A percentile compares a stretch with the other conserved stretches of the same genome.
Conservation (phyloP, 2,888 invertebrate genomes). For the Standfussiana lucernea region DNA sequence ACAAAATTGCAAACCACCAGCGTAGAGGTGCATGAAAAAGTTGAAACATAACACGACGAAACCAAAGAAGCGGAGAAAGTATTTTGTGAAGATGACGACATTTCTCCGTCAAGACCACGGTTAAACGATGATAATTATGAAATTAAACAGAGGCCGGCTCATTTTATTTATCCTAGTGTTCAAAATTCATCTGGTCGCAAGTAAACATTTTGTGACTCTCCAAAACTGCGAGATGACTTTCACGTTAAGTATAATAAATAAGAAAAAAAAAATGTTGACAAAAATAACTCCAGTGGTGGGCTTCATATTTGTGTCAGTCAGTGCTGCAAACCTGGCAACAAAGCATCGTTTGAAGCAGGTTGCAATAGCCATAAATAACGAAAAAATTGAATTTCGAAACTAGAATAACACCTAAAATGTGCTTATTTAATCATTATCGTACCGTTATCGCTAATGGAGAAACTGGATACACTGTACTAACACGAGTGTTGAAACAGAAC, state of each 20-base stretch:
- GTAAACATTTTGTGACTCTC: constrained; percentile 25
- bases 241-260: constrained; percentile 62
- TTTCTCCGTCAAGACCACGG: constrained; percentile 69
- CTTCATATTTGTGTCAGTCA: constrained; percentile 69
- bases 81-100: constrained; percentile 74
- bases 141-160: constrained; percentile 66
- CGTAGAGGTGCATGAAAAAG: constrained; percentile 77
- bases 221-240: constrained; percentile 65
- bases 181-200: constrained; percentile 34
- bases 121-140: constrained; percentile 71
- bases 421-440: constrained; percentile 35
- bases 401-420: constrained; percentile 35
- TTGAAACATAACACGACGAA: constrained; percentile 78
- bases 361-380: constrained; percentile 68
- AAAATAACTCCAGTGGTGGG: constrained; percentile 73
- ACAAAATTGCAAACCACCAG: constrained; percentile 80
- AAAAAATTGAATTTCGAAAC: constrained; percentile 67
- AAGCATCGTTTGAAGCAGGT: constrained; percentile 63
- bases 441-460: constrained; percentile 48
- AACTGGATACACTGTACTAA: constrained; percentile 55
- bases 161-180: constrained; percentile 54
- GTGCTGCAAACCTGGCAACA: constrained; percentile 74
- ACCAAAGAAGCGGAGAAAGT: constrained; percentile 82
- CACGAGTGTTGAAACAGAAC: constrained; percentile 52
- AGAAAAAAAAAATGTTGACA: constrained; percentile 72